Conservation (phyloP, 2,113 vertebrate genomes). For the Struthio camelus region DNA sequence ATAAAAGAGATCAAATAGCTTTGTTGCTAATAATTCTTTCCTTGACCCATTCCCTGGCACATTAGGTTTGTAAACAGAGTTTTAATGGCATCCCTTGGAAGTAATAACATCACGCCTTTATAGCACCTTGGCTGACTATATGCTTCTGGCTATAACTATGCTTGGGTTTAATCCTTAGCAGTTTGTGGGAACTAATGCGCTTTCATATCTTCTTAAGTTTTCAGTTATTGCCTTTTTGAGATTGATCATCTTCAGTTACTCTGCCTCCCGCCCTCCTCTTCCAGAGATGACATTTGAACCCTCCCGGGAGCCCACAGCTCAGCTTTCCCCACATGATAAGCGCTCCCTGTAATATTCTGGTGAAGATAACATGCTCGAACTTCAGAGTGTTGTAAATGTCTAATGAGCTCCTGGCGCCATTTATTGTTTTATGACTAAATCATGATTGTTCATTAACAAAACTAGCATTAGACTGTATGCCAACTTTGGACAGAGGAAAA, state of each 20-base stretch:
- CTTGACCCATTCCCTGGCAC: conserved; percentile 79
- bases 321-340: conserved; percentile 21
- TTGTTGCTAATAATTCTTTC: conserved; percentile 81
- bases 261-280: not conserved
- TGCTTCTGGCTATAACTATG: conserved; percentile 33
- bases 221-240: conserved; percentile 46
- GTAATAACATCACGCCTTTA: conserved; percentile 76
- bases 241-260: conserved; percentile 30
- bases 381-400: conserved; percentile 13
- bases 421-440: conserved; percentile 22
- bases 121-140: conserved; percentile 58
- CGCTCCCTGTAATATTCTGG: not conserved
- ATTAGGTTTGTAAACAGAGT: conserved; percentile 79
- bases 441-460: conserved; percentile 53
- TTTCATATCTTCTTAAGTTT: conserved; percentile 54
- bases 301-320: not conserved
- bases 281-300: not conserved
- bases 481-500: not conserved
- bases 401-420: conserved; percentile 13
- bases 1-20: conserved; percentile 83
- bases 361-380: conserved; percentile 16
- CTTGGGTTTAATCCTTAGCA: conserved; percentile 57
- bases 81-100: conserved; percentile 80
- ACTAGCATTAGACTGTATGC: not conserved
- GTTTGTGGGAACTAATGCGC: conserved; percentile 70